A percentile compares a stretch with the other conserved stretches of the same genome.
Conservation (phyloP, 2,113 vertebrate genomes). For the Thamnophis sirtalis region DNA sequence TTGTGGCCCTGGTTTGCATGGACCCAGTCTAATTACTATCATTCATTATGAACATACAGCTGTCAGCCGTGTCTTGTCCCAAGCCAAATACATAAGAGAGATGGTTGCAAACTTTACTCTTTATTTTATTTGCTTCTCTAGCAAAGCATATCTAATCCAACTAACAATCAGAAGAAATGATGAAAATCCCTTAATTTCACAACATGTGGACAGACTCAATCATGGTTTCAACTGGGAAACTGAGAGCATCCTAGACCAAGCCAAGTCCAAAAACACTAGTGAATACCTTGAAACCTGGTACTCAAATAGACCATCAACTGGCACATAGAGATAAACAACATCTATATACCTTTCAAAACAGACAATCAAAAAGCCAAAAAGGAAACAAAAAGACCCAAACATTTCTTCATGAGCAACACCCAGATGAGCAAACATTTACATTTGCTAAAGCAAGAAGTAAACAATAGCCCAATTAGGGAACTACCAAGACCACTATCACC, state of each 20-base stretch:
- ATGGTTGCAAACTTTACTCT: neutral
- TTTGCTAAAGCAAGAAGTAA: neutral
- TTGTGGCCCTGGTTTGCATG: neutral
- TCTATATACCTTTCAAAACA: too few species aligned
- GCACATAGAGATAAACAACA: neutral
- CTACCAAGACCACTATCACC: neutral
- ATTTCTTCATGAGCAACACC: neutral
- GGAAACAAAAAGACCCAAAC: neutral
- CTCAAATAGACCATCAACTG: neutral
- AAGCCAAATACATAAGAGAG: neutral
- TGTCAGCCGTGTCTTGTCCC: neutral
- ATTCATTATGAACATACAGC: neutral
- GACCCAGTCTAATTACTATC: neutral
- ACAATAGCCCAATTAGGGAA: neutral
- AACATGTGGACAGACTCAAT: neutral
- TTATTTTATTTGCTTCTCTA: neutral
- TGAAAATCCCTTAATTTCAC: neutral
- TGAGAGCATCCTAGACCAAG: neutral
- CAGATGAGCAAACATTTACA: neutral
- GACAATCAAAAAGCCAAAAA: too few species aligned
- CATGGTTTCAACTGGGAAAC: neutral
- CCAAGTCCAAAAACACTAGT: neutral
- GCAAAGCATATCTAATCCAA: neutral
- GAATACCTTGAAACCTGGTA: neutral
- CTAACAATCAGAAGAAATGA: neutral